phyloP scores from a whole-genome alignment of 2,888 invertebrate genomes.

The Dasypogon diadema region DNA sequence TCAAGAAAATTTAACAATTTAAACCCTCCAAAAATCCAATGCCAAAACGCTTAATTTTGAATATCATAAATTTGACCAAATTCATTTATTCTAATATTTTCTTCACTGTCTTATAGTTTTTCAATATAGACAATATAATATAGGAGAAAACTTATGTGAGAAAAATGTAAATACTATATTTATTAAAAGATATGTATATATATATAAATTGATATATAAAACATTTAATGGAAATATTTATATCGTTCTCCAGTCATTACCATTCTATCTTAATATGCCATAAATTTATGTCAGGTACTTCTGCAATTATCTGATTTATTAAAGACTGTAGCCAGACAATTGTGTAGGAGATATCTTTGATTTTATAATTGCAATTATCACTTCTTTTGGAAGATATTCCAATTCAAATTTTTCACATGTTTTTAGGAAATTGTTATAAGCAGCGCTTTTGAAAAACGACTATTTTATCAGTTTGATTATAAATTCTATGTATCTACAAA shows the following conservation, averaged over 20 bases:
- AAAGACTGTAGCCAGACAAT: constrained; percentile 64
- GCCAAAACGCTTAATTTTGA: constrained; percentile 63
- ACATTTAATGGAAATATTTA: constrained; percentile 55
- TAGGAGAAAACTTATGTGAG: constrained; percentile 53
- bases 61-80: constrained; percentile 3
- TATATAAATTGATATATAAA: constrained; percentile 56
- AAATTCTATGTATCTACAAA: too few species aligned
- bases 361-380: constrained; percentile 58
- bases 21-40: constrained; percentile 62
- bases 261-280: constrained; percentile 61
- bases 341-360: constrained; percentile 56
- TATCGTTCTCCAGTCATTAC: constrained; percentile 68
- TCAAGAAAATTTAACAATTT: constrained; percentile 52
- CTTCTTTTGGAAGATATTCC: constrained; percentile 34
- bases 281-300: constrained; percentile 49
- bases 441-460: too few species aligned
- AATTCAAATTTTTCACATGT: constrained; percentile 31
- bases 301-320: constrained; percentile 34
- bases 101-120: constrained; percentile 5
- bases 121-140: constrained; percentile 46
- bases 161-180: constrained; percentile 53
- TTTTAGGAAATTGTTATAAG: constrained; percentile 4
- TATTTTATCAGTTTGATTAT: too few species aligned
- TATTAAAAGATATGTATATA: constrained; percentile 49
- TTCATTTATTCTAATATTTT: constrained; percentile 8